Evolutionary conservation across 2,888 invertebrate species (phyloP).

Genomic region (Hydrotaea cyrtoneurina): DNA sequence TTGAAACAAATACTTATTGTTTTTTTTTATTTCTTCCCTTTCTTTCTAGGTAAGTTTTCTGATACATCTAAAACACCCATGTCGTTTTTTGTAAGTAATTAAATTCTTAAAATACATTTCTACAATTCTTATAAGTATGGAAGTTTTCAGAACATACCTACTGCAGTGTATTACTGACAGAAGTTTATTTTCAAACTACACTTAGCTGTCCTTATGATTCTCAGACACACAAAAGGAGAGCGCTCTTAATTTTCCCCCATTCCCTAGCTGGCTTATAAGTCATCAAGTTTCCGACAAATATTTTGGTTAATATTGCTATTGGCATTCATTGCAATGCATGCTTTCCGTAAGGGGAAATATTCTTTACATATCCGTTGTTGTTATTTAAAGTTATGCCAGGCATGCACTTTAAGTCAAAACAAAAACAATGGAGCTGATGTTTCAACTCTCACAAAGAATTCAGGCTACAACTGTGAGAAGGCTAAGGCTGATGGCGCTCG

Average conservation of each 20-base stretch:
- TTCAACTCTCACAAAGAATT: constrained; percentile 11
- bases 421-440: not conserved
- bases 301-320: constrained; percentile 6
- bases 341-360: not conserved
- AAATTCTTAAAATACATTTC: no score
- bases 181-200: no score
- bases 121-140: no score
- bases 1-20: constrained; percentile 70
- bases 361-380: not conserved
- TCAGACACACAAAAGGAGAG: no score
- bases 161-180: no score
- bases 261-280: not conserved
- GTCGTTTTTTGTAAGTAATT: constrained; percentile 46
- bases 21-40: constrained; percentile 62
- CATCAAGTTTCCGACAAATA: not conserved
- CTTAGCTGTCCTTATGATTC: no score
- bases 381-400: constrained; percentile 26
- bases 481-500: not conserved
- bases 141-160: no score
- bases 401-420: constrained; percentile 8
- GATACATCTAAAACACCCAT: constrained; percentile 39
- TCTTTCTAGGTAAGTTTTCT: constrained; percentile 62
- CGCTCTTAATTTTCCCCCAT: no score
- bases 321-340: not conserved
- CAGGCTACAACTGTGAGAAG: not conserved